Conservation (phyloP, 1,140 invertebrate species). For the roundworm (Caenorhabditis elegans) region DNA sequence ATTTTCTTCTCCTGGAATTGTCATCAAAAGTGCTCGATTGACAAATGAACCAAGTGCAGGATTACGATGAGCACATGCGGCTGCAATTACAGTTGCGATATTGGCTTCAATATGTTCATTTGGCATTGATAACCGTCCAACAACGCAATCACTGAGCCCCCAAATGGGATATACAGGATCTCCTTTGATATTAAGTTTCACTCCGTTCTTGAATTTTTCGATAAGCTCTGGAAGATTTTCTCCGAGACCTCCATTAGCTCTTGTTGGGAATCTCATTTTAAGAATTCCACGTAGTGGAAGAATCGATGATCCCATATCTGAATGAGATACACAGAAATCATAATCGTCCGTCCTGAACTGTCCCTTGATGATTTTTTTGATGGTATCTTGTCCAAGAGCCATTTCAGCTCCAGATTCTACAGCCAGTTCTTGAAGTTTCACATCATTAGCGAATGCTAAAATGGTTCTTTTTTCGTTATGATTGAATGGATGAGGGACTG, state of each 20-base stretch:
- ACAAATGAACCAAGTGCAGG: constrained; percentile 62
- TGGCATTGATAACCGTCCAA: constrained; percentile 60
- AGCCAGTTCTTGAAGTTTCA: constrained; percentile 52
- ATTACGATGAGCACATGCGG: constrained; percentile 59
- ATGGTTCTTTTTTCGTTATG: constrained; percentile 64
- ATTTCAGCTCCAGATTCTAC: constrained; percentile 61
- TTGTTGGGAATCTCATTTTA: constrained; percentile 60
- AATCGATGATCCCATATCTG: constrained; percentile 56
- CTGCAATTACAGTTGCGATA: constrained; percentile 52
- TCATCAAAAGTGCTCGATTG: constrained; percentile 59
- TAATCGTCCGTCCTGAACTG: constrained; percentile 64
- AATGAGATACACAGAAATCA: constrained; percentile 65
- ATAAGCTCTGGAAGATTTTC: constrained; percentile 55
- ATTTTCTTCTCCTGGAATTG: constrained; percentile 53
- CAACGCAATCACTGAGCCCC: constrained; percentile 58
- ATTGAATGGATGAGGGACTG: constrained; percentile 59
- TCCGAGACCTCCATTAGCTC: constrained; percentile 60
- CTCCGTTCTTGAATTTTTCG: constrained; percentile 58
- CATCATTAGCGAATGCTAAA: constrained; percentile 58
- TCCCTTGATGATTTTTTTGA: constrained; percentile 66
- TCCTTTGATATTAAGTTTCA: constrained; percentile 59
- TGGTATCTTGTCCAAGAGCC: constrained; percentile 61
- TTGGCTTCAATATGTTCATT: constrained; percentile 61
- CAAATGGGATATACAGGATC: constrained; percentile 61
- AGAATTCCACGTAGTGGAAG: constrained; percentile 60